Percentiles rank a stretch among this genome's conserved stretches.
These are phyloP conservation scores for Chiridota heheva DNA, from an alignment of 35 echinoderm and acorn worm genomes.

Conservation along the genomic window DNA sequence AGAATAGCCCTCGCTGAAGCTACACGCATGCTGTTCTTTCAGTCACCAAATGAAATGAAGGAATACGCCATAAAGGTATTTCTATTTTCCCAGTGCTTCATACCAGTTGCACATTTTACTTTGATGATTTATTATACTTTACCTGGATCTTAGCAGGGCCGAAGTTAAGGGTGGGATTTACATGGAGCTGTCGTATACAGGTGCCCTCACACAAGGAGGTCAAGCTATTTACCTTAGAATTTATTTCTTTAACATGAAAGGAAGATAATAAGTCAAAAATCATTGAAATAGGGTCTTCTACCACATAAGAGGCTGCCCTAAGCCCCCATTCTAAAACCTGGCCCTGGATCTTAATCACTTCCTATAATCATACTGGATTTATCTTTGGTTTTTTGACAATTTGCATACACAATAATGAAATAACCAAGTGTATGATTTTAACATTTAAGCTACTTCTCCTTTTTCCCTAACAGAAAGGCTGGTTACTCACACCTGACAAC, in stretches of 20 bases:
- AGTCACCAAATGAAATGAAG: conserved; percentile 57
- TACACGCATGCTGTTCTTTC: conserved; percentile 83
- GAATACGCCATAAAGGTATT: conserved; percentile 75
- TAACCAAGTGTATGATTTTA: background rate
- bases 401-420: background rate
- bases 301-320: too few relatives aligned
- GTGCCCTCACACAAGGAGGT: too few relatives aligned
- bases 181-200: background rate
- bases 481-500: conserved; percentile 68
- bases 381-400: too few relatives aligned
- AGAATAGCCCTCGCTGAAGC: conserved; percentile 89
- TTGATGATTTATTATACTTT: too few relatives aligned
- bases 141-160: too few relatives aligned
- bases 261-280: too few relatives aligned
- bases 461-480: conserved; percentile 69
- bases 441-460: background rate
- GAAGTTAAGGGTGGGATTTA: background rate
- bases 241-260: too few relatives aligned
- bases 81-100: background rate
- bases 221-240: too few relatives aligned
- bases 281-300: too few relatives aligned
- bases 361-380: too few relatives aligned
- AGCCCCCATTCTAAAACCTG: too few relatives aligned
- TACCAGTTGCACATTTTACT: background rate
- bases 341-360: too few relatives aligned